Evolutionary conservation across 2,113 vertebrate species (phyloP).

Genomic region (Glaucidium brasilianum): DNA sequence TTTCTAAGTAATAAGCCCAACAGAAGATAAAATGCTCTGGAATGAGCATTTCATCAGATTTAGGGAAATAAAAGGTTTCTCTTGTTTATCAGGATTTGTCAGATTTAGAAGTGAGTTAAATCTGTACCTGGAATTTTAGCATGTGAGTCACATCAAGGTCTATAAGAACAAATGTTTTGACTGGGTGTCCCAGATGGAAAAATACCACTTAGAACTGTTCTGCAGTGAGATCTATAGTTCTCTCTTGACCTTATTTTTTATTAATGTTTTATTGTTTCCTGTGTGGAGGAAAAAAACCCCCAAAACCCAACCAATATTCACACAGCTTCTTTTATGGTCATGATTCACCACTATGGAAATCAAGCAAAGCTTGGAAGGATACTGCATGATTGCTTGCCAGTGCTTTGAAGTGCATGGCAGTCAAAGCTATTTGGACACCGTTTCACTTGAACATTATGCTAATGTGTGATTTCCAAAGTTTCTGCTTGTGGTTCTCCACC

Average conservation of each 20-base stretch:
- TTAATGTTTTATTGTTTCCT: slow-evolving; percentile 42
- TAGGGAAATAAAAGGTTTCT: neutral
- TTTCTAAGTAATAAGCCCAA: neutral
- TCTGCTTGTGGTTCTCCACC: slow-evolving; percentile 15
- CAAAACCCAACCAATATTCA: neutral
- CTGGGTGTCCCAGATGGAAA: neutral
- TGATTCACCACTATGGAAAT: slow-evolving; percentile 53
- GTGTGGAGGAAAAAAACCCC: neutral
- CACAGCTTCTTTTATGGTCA: slow-evolving; percentile 41
- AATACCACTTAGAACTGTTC: neutral
- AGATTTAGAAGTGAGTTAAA: neutral
- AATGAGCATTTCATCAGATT: neutral
- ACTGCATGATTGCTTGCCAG: neutral
- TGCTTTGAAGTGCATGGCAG: slow-evolving; percentile 39
- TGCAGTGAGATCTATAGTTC: neutral
- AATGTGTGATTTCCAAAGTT: slow-evolving; percentile 50
- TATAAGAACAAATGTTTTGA: neutral
- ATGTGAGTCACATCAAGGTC: neutral
- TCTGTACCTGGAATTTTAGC: neutral
- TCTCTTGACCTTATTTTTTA: slow-evolving; percentile 6
- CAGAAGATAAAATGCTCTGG: neutral
- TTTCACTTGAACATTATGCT: slow-evolving; percentile 5
- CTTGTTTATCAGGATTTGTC: neutral
- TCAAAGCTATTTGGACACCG: neutral
- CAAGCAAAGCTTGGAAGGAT: slow-evolving; percentile 24